A percentile compares a stretch with the other conserved stretches of the same genome.
Conservation (phyloP, 2,113 vertebrate species). For the Perca fluviatilis region DNA sequence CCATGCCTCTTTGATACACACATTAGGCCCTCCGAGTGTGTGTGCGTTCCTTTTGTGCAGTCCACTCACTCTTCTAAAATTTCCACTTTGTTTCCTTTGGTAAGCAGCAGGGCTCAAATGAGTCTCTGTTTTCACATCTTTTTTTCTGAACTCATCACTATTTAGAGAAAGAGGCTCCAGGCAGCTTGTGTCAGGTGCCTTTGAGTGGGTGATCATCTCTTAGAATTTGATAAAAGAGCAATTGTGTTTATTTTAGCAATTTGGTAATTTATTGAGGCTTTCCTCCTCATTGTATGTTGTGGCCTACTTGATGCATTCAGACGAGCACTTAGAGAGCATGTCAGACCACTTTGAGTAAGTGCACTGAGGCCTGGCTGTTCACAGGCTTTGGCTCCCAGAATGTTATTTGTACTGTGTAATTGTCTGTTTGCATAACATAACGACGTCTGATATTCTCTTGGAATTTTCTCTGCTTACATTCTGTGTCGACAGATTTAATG, state of each 20-base stretch:
- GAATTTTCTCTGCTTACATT: conserved; percentile 79
- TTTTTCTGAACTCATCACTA: conserved; percentile 35
- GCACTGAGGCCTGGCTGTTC: conserved; percentile 52
- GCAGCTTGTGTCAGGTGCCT: conserved; percentile 36
- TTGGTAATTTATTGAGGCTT: conserved; percentile 46
- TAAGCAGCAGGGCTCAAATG: conserved; percentile 67
- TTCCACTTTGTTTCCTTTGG: conserved; percentile 79
- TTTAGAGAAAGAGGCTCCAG: conserved; percentile 30
- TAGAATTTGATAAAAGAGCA: conserved; percentile 27
- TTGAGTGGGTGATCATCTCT: conserved; percentile 38
- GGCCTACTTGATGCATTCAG: conserved; percentile 43
- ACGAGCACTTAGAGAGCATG: conserved; percentile 58
- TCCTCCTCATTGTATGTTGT: conserved; percentile 23
- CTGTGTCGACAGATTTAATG: conserved; percentile 76
- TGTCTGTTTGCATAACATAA: conserved; percentile 81
- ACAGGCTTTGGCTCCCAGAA: conserved; percentile 65
- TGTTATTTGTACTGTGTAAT: conserved; percentile 79
- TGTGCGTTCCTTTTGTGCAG: conserved; percentile 74
- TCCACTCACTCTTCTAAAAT: conserved; percentile 79
- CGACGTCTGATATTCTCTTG: conserved; percentile 73
- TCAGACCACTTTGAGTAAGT: conserved; percentile 65
- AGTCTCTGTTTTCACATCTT: conserved; percentile 67
- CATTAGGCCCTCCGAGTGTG: conserved; percentile 72
- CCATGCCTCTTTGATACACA: conserved; percentile 78
- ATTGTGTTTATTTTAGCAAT: conserved; percentile 54